Evolutionary conservation across 1,140 invertebrate genomes (phyloP), one percentile per base, ranked within the genome.

Genomic region (Drosophila rhopaloa): DNA sequence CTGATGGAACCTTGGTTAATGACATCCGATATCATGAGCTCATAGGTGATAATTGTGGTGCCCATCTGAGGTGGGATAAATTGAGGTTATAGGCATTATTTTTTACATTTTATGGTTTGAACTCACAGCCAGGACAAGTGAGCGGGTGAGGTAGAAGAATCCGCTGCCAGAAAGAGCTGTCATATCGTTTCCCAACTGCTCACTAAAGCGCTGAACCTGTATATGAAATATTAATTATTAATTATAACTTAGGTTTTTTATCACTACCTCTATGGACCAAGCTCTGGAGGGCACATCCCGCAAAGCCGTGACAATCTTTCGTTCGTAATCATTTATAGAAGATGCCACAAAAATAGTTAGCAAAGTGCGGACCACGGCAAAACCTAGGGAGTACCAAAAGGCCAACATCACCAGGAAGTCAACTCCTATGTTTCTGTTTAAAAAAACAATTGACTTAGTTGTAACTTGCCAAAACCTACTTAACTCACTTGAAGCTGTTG

Each of bases 11-110:
- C 67, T 43, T 91, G 79, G 65, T 92, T 91, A n/a, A 92, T 92
- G 6, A 91, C 88, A 79, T 91, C 91, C 27, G 90, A 77, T 55
- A 95, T 92, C 46, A 95, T 94, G 1, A 95, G 88, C 90, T 95
- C 95, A 72, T 95, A 95, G 0, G 95, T 95, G 6, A 95, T 94
- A 41, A 95, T 95, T 5, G 95, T 95, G 38, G 94, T 95, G 55
- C 94, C 94, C 84, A 92, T 92, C 91, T 58, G 94, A 5, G 70
- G 68, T 88, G 85, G 9, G 2, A 37, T 32, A 35, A 16, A 35
- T 41, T 38, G n/a, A 35, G 1, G 29, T 1, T 8, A 24, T 35
- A 11, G 16, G 0, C 5, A 14, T 32, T 6, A 29, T 3, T 27
- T n/a, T 0, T 6, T 4, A 35, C 4, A 14, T 10, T 24, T 41